Base-by-base conservation (phyloP, 2,888 invertebrate genomes). In the Athrips mouffetella region DNA sequence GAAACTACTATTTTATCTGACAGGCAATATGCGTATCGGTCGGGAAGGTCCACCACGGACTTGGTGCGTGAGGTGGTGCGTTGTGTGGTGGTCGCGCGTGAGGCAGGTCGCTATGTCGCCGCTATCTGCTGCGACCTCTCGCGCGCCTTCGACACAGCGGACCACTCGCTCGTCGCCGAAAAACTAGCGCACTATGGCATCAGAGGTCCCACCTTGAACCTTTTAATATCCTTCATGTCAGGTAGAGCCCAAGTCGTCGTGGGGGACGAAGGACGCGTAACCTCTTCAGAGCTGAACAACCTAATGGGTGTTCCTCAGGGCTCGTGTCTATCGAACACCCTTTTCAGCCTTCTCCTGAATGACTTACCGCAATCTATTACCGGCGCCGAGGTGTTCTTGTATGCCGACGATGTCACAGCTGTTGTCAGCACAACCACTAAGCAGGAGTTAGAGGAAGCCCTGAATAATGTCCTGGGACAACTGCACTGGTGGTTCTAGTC, bases 61-160 rank as follows among this genome's bases (percentile, higher is more conserved):
- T 25, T 35, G 10, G 45, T 45, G 16, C 45, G 45, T 2, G 45
- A 45, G 35, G 45, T 35, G 25, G 45, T 45, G 33, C 18, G 45
- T 23, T 18, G 45, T 11, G 45, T 45, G 45, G 11, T 45, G 45
- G 13, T 21, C 2, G 33, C 45, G 13, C 45, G 31, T 8, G 44
- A 44, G 31, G 44, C 16, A 2, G 20, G 6, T 8, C 44, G 15
- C 8, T 31, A 44, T 21, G 44, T 44, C n/a, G 44, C 42, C 8
- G 2, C 18, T 4, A 2, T 42, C 8, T 42, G 42, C 29, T 42
- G 42, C 29, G 29, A n/a, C 44, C 20, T 30, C 3, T 18, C 44
- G 20, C 44, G 48, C 41, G 42, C 48, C 11, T 48, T 48, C 27
- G 48, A 48, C 35, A 48, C 48, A 13, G 48, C 48, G 15, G 20